Evolutionary conservation across 2,113 vertebrate species (phyloP).

Genomic region (Galeopterus variegatus): DNA sequence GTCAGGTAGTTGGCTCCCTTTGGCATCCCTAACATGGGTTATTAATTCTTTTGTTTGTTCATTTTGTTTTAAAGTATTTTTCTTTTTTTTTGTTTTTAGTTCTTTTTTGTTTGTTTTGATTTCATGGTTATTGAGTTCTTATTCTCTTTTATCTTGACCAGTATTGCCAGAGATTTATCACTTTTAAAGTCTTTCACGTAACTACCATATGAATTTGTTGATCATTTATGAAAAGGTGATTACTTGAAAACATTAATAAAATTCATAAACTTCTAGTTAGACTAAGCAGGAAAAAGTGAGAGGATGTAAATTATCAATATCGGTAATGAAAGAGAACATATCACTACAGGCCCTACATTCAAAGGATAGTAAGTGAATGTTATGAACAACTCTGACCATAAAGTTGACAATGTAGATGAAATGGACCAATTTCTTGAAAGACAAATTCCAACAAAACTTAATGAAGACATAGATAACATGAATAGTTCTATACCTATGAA

Average conservation of each 20-base stretch:
- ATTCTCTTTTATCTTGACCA: not conserved
- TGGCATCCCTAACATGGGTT: not conserved
- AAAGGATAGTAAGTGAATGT: not conserved
- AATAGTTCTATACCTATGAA: not conserved
- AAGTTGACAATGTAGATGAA: not conserved
- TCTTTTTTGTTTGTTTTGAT: not conserved
- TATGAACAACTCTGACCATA: not conserved
- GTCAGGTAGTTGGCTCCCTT: not conserved
- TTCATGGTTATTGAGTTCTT: not conserved
- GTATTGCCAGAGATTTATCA: not conserved
- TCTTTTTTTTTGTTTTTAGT: not conserved
- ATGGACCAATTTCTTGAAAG: conserved; percentile 22
- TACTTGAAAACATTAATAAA: conserved; percentile 24
- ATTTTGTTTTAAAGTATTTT: not conserved
- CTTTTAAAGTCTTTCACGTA: conserved; percentile 25
- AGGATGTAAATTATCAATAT: not conserved
- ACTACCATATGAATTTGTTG: not conserved
- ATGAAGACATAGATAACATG: not conserved
- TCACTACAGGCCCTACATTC: not conserved
- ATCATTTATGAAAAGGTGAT: not conserved
- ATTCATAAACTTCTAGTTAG: not conserved
- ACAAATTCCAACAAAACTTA: not conserved
- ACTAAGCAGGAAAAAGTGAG: not conserved
- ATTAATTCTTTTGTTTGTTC: not conserved
- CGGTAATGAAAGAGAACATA: not conserved